These are phyloP conservation scores for Aphelocoma coerulescens DNA, from an alignment of 2,113 vertebrate genomes.

Conservation along the genomic window DNA sequence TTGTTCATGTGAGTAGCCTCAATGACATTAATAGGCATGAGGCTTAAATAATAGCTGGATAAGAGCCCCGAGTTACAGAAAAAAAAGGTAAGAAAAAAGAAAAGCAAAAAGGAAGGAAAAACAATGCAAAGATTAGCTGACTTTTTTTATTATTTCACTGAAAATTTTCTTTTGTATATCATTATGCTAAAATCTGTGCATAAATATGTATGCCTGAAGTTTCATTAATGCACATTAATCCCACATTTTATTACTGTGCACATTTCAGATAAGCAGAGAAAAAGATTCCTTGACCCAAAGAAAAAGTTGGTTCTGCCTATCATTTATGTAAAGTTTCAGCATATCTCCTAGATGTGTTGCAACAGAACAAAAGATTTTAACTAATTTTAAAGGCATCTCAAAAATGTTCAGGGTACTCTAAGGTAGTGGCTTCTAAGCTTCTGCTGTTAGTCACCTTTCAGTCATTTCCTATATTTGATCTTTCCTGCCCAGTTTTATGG, in stretches of 20 bases:
- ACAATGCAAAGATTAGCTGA: slow-evolving; percentile 9
- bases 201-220: slow-evolving; percentile 43
- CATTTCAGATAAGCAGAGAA: slow-evolving; percentile 8
- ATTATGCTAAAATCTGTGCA: slow-evolving; percentile 27
- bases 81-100: background rate
- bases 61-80: background rate
- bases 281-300: slow-evolving; percentile 25
- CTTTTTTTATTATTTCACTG: background rate
- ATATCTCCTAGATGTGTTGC: background rate
- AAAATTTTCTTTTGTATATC: slow-evolving; percentile 1
- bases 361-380: background rate
- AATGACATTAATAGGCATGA: slow-evolving; percentile 13
- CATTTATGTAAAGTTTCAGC: slow-evolving; percentile 7
- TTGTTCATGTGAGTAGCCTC: background rate
- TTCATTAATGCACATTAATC: slow-evolving; percentile 48
- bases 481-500: background rate
- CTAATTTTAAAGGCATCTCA: background rate
- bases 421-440: background rate
- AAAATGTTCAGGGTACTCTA: background rate
- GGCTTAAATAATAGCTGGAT: slow-evolving; percentile 21
- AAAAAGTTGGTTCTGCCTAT: slow-evolving; percentile 1
- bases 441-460: background rate
- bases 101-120: background rate
- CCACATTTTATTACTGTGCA: slow-evolving; percentile 28
- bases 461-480: background rate